Conservation (phyloP, 2,113 vertebrate species). For the Leptocoma aspasia region DNA sequence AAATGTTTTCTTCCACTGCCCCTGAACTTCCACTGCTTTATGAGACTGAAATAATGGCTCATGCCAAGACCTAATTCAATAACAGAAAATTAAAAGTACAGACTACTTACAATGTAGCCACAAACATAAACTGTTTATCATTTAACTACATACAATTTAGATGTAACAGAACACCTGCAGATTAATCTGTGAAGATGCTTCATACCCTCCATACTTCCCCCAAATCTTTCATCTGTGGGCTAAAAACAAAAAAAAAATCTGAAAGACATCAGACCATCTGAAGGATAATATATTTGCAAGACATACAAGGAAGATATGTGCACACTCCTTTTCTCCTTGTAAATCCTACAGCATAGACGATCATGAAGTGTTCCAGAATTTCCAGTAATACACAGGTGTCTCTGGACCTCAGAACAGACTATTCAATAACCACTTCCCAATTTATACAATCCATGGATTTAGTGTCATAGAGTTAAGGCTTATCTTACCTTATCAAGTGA, state of each 20-base stretch:
- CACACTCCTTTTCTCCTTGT: background rate
- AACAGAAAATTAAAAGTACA: background rate
- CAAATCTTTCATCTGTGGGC: background rate
- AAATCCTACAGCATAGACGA: rapidly evolving
- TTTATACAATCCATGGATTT: background rate
- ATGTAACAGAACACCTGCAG: background rate
- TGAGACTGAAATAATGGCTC: background rate
- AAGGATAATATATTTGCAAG: background rate
- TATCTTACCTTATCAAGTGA: background rate
- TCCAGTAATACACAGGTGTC: background rate
- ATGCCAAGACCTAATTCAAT: background rate
- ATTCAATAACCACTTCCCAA: background rate
- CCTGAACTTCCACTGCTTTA: background rate
- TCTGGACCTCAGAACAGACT: background rate
- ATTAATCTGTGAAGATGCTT: background rate
- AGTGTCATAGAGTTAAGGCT: background rate
- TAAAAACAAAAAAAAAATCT: background rate
- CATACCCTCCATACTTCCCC: background rate
- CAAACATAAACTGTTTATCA: background rate
- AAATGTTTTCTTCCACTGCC: background rate
- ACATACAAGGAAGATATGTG: rapidly evolving
- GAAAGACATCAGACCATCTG: background rate
- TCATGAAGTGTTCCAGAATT: rapidly evolving
- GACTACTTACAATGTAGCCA: background rate
- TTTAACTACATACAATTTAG: background rate